A percentile compares a stretch with the other conserved stretches of the same genome.
Evolutionary conservation across 2,113 vertebrate genomes (phyloP).

Genomic region (Myotis lucifugus): DNA sequence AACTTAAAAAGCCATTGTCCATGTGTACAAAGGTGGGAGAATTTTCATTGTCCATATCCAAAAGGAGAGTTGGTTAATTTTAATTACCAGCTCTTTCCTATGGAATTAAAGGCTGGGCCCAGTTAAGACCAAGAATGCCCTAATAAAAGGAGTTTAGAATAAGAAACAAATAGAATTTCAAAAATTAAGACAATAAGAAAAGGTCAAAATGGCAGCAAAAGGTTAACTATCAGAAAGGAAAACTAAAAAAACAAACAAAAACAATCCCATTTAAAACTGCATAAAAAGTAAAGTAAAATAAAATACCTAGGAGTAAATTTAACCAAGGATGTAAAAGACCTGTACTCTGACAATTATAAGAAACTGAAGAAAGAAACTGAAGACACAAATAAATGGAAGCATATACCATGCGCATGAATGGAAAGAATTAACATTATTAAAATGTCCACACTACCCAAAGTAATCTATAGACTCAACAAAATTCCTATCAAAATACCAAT

Average conservation of each 20-base stretch:
- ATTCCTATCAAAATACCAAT: background rate
- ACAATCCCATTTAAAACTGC: background rate
- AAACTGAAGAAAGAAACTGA: background rate
- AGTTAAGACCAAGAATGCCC: background rate
- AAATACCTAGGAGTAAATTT: background rate
- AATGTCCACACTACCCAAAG: background rate
- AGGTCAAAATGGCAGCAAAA: background rate
- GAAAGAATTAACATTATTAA: background rate
- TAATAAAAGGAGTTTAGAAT: background rate
- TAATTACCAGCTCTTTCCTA: constrained; percentile 17
- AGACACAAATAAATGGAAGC: background rate
- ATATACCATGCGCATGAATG: background rate
- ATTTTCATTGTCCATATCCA: constrained; percentile 17
- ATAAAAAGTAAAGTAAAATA: background rate
- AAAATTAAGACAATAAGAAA: constrained; percentile 28
- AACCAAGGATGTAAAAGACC: background rate
- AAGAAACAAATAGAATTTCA: constrained; percentile 34
- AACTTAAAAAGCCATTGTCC: constrained; percentile 12
- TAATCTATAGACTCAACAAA: background rate
- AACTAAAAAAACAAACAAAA: background rate
- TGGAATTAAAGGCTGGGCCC: background rate
- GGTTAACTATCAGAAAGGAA: background rate
- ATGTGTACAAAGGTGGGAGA: background rate
- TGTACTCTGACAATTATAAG: background rate
- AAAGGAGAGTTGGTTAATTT: background rate